Conservation (phyloP, 2,113 vertebrate genomes). For the Lasiurus borealis region DNA sequence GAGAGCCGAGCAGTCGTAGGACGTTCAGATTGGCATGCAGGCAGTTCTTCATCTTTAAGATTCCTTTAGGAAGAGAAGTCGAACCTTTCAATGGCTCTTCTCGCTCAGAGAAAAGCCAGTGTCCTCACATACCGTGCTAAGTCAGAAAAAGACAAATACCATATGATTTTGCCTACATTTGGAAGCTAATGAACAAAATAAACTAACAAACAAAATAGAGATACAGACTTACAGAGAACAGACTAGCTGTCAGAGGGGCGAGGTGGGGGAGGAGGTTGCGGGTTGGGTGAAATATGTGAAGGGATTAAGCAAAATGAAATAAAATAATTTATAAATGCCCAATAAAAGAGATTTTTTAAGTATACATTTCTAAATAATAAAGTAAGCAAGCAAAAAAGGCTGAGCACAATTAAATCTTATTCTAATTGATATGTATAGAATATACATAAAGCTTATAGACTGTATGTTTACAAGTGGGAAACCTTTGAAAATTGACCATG, state of each 20-base stretch:
- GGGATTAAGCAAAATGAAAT: not conserved
- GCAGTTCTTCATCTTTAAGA: conserved; percentile 92
- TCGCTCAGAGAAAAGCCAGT: not conserved
- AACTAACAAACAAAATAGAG: not conserved
- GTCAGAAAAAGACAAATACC: not conserved
- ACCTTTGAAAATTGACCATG: not conserved
- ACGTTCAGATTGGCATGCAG: conserved; percentile 91
- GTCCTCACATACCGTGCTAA: not conserved
- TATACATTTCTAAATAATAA: conserved; percentile 14
- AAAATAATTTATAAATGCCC: not conserved
- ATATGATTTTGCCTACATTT: not conserved
- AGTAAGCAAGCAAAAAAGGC: not conserved
- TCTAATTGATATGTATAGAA: not conserved
- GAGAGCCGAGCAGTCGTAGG: conserved; percentile 87
- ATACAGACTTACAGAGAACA: not conserved
- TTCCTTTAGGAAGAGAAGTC: too few species aligned
- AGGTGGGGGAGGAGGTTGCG: not conserved
- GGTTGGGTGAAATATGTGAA: not conserved
- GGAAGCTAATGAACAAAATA: not conserved
- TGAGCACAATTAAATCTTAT: not conserved
- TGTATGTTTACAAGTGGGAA: not conserved
- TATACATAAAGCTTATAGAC: not conserved
- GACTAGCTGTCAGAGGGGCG: not conserved
- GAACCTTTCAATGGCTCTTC: not conserved
- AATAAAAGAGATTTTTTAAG: not conserved